phyloP scores from a whole-genome alignment of 2,113 vertebrate species.

The Ceyx margarethae region DNA sequence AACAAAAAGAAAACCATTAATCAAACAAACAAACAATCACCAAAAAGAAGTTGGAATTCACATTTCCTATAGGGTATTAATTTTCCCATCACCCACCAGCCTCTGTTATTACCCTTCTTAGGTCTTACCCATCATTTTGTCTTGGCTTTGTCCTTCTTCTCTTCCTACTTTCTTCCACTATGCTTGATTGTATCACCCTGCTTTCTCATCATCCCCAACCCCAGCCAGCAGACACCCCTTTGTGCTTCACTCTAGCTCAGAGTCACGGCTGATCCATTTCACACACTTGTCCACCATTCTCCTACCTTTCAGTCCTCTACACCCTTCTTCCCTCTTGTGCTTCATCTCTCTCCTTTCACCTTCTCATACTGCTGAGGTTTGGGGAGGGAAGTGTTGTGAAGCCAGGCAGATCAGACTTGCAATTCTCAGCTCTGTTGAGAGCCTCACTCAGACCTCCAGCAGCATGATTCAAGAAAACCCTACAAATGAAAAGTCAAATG shows the following conservation, averaged over 20 bases:
- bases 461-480: neutral
- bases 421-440: neutral
- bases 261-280: neutral
- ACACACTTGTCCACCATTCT: accelerated
- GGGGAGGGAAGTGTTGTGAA: neutral
- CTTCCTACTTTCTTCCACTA: neutral
- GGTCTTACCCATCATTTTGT: neutral
- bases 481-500: neutral
- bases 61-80: neutral
- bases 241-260: neutral
- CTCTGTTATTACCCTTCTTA: neutral
- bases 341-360: neutral
- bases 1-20: neutral
- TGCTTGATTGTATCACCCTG: accelerated
- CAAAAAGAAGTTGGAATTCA: neutral
- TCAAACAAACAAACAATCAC: neutral
- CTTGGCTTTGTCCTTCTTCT: neutral
- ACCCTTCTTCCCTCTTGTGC: neutral
- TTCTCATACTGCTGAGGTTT: neutral
- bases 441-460: neutral
- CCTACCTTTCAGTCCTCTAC: neutral
- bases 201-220: neutral
- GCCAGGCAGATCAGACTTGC: neutral
- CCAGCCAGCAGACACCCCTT: neutral
- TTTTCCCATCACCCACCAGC: neutral